Percentiles rank a stretch among this genome's conserved stretches.
phyloP scores from a whole-genome alignment of 2,888 invertebrate species.

The Hypolimnas misippus region DNA sequence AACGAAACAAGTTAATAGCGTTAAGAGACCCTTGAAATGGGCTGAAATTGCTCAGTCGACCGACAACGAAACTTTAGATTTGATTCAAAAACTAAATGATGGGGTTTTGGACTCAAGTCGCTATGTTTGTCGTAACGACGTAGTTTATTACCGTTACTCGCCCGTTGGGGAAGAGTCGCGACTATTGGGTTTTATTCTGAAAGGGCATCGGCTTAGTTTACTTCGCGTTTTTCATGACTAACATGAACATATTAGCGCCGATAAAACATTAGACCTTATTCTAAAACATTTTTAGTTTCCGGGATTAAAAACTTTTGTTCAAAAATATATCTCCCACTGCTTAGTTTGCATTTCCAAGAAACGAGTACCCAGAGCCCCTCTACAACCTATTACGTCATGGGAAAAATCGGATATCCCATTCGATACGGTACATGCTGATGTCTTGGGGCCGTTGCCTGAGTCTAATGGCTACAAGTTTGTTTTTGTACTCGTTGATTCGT shows the following conservation, averaged over 20 bases:
- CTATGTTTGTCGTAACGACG: no score
- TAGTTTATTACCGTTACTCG: no score
- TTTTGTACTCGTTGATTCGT: no score
- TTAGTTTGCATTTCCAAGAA: conserved; percentile 37
- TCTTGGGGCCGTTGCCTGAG: no score
- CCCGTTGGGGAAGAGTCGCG: neutral
- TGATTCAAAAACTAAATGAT: no score
- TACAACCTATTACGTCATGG: conserved; percentile 10
- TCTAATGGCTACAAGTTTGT: no score
- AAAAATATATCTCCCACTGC: conserved; percentile 33
- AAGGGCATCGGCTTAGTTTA: neutral
- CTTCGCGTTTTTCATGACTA: neutral
- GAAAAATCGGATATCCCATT: conserved; percentile 11
- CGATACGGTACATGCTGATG: no score
- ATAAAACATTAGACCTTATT: neutral
- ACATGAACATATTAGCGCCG: neutral
- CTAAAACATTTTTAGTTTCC: neutral
- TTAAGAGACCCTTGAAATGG: neutral
- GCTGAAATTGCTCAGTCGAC: neutral
- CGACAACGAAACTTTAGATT: neutral
- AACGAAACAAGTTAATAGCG: neutral
- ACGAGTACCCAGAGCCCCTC: conserved; percentile 31
- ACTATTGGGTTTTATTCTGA: neutral
- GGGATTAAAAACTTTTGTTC: neutral
- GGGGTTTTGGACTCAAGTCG: no score